Evolutionary conservation across 2,888 invertebrate genomes (phyloP), one percentile per base, ranked within the genome.

Genomic region (Creontiades dilutus): DNA sequence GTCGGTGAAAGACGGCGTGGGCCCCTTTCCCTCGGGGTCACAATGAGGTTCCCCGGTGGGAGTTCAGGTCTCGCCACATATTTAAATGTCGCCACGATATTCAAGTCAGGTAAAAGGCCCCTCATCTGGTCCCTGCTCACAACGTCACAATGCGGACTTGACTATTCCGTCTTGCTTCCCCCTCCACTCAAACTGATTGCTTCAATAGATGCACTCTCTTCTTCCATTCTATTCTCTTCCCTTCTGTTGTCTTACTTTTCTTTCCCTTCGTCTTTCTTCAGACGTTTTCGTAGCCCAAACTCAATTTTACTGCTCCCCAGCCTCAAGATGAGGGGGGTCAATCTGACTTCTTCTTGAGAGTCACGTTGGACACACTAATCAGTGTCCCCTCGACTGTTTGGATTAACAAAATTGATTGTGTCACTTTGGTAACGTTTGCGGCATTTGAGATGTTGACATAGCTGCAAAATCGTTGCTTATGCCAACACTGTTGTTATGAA

Each of bases 161-260:
- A 68, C 68, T 68, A 68, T 68, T 68, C 68, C 12, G 3, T 52
- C n/a, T n/a, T 37, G 2, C 37, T 37, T 16, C 7, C 52, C 57
- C 68, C 68, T 23, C 68, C 68, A 68, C 68, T 68, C 68, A 68
- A 68, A 68, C 68, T 68, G 68, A 68, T 68, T 68, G 68, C 68
- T 68, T 23, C 23, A 68, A 68, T 68, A 68, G 68, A 23, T 68
- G 68, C 68, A 68, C 68, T 68, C 68, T 68, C 68, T 68, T 68
- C 23, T 23, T 23, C 23, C 12, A 12, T 23, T 68, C 23, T 12
- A 23, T 23, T 27, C 68, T 37, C 37, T 7, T 37, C 37, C 2
- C 37, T 37, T 37, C 37, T 37, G 3, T 68, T 68, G 23, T 68
- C n/a, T n/a, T n/a, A n/a, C n/a, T n/a, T n/a, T n/a, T n/a, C n/a